phyloP scores from a whole-genome alignment of 2,888 invertebrate genomes.

The Sphaeridia pumilis region DNA sequence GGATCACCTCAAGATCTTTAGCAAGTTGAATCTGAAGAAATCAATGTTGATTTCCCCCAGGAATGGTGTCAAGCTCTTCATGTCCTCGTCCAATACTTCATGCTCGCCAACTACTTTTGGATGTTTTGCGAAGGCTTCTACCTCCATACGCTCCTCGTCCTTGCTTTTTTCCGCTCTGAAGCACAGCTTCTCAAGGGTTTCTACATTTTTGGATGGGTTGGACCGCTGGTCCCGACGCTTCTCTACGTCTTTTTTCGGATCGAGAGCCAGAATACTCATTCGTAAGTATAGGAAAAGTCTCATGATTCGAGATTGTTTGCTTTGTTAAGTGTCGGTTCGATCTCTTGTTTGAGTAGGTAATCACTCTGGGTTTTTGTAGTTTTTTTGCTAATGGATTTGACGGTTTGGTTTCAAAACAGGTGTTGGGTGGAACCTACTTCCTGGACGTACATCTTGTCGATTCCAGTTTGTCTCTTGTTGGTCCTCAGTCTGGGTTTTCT shows the following conservation, averaged over 20 bases:
- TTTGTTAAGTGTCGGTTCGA: too few species aligned
- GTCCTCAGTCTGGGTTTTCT: conserved; percentile 71
- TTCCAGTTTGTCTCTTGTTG: conserved; percentile 67
- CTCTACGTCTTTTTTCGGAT: conserved; percentile 24
- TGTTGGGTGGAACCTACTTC: conserved; percentile 67
- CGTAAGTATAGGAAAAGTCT: too few species aligned
- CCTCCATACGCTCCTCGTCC: conserved; percentile 81
- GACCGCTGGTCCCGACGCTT: conserved; percentile 55
- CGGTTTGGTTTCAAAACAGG: conserved; percentile 39
- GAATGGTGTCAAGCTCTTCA: conserved; percentile 69
- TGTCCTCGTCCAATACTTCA: conserved; percentile 71
- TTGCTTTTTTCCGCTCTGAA: conserved; percentile 74
- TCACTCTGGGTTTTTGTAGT: neutral
- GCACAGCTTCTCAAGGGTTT: conserved; percentile 70
- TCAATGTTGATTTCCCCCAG: conserved; percentile 50
- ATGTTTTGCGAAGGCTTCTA: conserved; percentile 93
- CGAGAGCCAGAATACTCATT: conserved; percentile 18
- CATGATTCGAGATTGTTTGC: too few species aligned
- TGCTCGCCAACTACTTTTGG: conserved; percentile 89
- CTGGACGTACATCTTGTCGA: conserved; percentile 60
- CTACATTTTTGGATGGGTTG: conserved; percentile 72
- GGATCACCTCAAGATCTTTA: too few species aligned
- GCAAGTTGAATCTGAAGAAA: too few species aligned
- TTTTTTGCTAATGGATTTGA: neutral
- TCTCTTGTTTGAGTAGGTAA: neutral